Evolutionary conservation across 2,797 vertebrate species (phyloP).

Genomic region (Kryptolebias ocellatus): DNA sequence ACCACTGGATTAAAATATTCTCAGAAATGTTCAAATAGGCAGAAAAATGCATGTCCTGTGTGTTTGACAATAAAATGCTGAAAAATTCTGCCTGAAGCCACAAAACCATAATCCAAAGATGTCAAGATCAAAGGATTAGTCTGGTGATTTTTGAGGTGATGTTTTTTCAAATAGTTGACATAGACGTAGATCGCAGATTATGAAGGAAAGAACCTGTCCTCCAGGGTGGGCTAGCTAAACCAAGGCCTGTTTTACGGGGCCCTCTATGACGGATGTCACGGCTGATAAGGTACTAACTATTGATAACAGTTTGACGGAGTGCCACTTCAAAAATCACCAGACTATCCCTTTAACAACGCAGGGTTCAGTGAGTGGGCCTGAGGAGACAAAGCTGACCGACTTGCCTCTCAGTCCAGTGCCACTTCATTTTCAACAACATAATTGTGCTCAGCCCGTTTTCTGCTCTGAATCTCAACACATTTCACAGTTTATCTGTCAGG

Average conservation of each 20-base stretch:
- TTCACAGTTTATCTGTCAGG: conserved; percentile 35
- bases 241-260: no score
- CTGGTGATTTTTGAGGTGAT: no score
- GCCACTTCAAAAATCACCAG: no score
- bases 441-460: conserved; percentile 59
- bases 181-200: no score
- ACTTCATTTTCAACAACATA: conserved; percentile 74
- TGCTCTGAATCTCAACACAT: conserved; percentile 53
- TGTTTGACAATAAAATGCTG: neutral
- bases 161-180: no score
- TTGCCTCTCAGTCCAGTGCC: conserved; percentile 53
- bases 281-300: no score
- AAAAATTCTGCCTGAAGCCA: conserved; percentile 6
- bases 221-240: no score
- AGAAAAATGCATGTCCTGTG: neutral
- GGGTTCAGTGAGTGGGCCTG: conserved; percentile 59
- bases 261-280: no score
- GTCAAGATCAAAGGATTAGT: no score
- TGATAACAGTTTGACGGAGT: no score
- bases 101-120: neutral
- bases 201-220: no score
- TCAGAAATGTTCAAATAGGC: neutral
- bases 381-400: conserved; percentile 42
- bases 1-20: neutral
- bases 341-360: conserved; percentile 22